Evolutionary conservation across 2,797 vertebrate genomes (phyloP), one percentile per base, ranked within the genome.

Genomic region (Phylloscopus collybita): DNA sequence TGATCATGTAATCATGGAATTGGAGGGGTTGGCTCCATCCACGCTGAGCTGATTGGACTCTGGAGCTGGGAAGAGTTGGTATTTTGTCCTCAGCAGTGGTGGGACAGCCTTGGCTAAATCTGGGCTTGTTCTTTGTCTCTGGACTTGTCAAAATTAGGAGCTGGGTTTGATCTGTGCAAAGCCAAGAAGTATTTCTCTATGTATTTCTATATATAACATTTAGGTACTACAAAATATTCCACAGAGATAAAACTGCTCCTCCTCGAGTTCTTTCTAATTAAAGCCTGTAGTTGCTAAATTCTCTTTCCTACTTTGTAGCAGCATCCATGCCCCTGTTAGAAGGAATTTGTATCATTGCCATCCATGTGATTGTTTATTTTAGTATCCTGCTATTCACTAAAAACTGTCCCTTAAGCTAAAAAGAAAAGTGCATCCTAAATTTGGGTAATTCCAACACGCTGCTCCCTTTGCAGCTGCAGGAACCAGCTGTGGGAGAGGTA

Each of bases 391-490:
- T 85, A 83, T 53, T 90, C 49, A 80, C 11, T 67, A 42, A 60
- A 86, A 91, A 40, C 29, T 19, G 26, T 60, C 91, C 75, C 72
- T 89, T 47, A n/a, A 95, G 67, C 84, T 71, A 40, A 61, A 64
- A 61, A n/a, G 45, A 44, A 80, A 78, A 4, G 16, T 62, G 47
- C 70, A 44, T 86, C 70, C 47, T 89, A 83, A 90, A 90, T 88
- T 29, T 72, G 80, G 75, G 54, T 72, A 16, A 75, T 88, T 88
- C 72, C 80, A 65, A 11, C 69, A 18, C 3, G 8, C 70, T 78
- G 22, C 80, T 94, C 45, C 80, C 53, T 66, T 34, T 65, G 75
- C 96, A 96, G 95, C 87, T 96, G 94, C 82, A 38, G 71, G 65
- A 69, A 22, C 29, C 94, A 96, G 89, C 86, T 95, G 92, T 78